Base-by-base conservation (phyloP, 2,113 vertebrate species). In the Brachionichthys hirsutus region DNA sequence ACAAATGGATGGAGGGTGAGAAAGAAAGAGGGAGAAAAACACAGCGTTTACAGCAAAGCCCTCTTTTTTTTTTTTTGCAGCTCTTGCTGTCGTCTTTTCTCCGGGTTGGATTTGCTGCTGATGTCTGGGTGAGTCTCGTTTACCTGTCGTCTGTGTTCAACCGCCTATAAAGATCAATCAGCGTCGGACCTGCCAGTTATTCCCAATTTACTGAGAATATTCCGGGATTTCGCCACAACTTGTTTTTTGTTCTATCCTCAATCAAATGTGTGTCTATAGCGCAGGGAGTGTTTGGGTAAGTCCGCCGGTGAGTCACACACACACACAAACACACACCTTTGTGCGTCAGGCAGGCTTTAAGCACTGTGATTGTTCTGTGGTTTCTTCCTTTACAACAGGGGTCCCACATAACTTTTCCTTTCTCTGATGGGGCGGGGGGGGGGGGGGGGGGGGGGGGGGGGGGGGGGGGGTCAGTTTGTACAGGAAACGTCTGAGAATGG, bases 71-170 rank as follows among this genome's bases (percentile, higher is more conserved):
- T 45, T 43, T 46, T 44, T n/a, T 41, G 1, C 11, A 40, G 43
- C 41, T 59, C 38, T 12, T 3, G 7, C 12, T 13, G 42, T 38
- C 50, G 16, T 42, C 10, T 53, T n/a, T 35, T 36, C 13, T 6
- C 24, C 41, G 18, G 11, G 2, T 41, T 38, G 61, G 48, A 65
- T 56, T 63, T 35, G 10, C 8, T 2, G 1, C 13, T 0, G 11
- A 58, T 51, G 17, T 40, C 34, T 13, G 85, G 24, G 85, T 87
- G 55, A 87, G 85, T 82, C 1, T 6, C 12, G n/a, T 58, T 65
- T 30, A 35, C 9, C 7, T 15, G 0, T n/a, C 42, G 52, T 35
- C 3, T 3, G 11, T 6, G 51, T 50, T 56, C 4, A 30, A 30
- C 24, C 1, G 24, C 24, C 24, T 2, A n/a, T 30, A 30, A 30